Evolutionary conservation across 2,113 vertebrate genomes (phyloP).

Genomic region (Hippocampus zosterae): DNA sequence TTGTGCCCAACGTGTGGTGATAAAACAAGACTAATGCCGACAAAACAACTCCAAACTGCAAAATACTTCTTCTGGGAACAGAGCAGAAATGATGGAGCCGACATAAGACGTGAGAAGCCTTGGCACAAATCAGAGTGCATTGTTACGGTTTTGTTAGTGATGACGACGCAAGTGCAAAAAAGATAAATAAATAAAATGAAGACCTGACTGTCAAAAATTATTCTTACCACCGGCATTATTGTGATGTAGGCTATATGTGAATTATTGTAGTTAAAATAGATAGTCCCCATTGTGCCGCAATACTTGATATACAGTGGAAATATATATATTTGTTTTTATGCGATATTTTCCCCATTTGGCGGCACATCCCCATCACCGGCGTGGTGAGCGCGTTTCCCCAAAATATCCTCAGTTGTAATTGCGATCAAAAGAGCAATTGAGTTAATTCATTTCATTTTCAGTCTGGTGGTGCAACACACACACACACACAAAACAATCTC

Average conservation of each 20-base stretch:
- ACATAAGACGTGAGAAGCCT: background rate
- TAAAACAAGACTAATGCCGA: background rate
- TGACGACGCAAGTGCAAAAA: background rate
- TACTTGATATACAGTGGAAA: background rate
- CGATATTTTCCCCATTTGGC: background rate
- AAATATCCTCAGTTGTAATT: no score
- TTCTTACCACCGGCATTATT: background rate
- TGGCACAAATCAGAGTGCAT: background rate
- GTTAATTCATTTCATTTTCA: no score
- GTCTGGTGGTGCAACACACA: no score
- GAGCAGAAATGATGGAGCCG: background rate
- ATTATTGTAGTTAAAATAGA: background rate
- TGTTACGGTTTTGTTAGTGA: background rate
- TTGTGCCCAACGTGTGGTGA: background rate
- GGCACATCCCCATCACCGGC: background rate
- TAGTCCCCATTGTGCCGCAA: background rate
- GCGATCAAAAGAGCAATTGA: no score
- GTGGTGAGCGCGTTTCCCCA: no score
- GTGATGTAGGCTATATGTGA: background rate
- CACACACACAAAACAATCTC: no score
- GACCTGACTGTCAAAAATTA: background rate
- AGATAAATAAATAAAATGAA: background rate
- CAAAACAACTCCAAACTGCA: background rate
- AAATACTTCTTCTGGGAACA: background rate
- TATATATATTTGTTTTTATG: background rate